These are phyloP conservation scores for Thecophora atra DNA, from an alignment of 2,888 invertebrate genomes.

Conservation along the genomic window DNA sequence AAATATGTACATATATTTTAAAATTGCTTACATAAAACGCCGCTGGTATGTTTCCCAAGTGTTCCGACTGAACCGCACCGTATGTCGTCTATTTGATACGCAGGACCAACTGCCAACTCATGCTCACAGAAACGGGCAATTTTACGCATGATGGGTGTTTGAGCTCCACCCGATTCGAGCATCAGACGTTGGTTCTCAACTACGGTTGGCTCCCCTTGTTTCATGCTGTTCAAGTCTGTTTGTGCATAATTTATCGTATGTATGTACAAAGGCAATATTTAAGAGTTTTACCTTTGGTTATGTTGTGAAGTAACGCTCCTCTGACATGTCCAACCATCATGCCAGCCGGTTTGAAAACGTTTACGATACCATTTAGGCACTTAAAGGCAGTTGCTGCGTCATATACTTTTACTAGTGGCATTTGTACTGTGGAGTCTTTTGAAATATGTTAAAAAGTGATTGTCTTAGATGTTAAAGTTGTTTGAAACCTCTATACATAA, in stretches of 20 bases:
- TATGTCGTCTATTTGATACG: conserved; percentile 77
- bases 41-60: conserved; percentile 75
- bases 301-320: conserved; percentile 70
- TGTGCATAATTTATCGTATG: conserved; percentile 2
- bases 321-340: conserved; percentile 69
- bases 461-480: no score
- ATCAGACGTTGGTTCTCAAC: conserved; percentile 67
- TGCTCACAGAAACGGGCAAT: conserved; percentile 74
- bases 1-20: not conserved
- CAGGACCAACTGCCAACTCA: conserved; percentile 78
- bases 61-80: conserved; percentile 71
- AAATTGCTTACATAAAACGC: conserved; percentile 73
- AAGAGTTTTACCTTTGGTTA: conserved; percentile 73
- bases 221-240: conserved; percentile 77
- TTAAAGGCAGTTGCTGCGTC: conserved; percentile 73
- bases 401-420: conserved; percentile 58
- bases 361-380: conserved; percentile 77
- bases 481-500: no score
- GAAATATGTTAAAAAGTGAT: no score
- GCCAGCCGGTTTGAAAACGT: conserved; percentile 81
- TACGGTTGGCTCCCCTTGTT: conserved; percentile 70
- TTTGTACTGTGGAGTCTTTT: not conserved
- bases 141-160: conserved; percentile 69
- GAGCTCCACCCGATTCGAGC: conserved; percentile 74
- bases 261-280: not conserved